Conservation (phyloP, 1,140 invertebrate genomes). For the Pogonomyrmex barbatus region DNA sequence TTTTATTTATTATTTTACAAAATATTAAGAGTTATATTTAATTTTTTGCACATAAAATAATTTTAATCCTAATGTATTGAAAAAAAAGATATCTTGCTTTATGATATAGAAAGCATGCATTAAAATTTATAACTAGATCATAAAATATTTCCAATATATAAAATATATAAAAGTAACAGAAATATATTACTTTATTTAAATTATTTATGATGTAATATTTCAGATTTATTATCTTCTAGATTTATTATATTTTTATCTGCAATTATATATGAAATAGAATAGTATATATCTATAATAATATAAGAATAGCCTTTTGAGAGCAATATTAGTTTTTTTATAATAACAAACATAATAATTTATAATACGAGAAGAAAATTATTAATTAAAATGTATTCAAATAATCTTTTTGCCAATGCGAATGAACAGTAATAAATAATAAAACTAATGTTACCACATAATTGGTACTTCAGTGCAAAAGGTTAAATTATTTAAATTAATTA, state of each 20-base stretch:
- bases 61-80: neutral
- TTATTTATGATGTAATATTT: slow-evolving; percentile 20
- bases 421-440: too few relatives aligned
- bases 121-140: slow-evolving; percentile 5
- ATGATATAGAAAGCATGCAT: neutral
- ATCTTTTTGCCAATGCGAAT: neutral
- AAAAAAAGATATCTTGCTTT: neutral
- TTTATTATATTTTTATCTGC: neutral
- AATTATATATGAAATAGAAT: neutral
- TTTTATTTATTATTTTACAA: neutral
- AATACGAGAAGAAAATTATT: neutral
- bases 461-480: slow-evolving; percentile 22
- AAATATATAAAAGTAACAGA: slow-evolving; percentile 3
- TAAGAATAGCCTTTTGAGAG: neutral
- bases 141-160: neutral
- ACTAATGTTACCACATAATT: slow-evolving; percentile 10
- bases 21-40: slow-evolving; percentile 7
- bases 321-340: slow-evolving; percentile 11
- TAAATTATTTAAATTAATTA: slow-evolving; percentile 48
- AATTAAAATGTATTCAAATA: slow-evolving; percentile 34
- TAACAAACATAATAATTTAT: neutral
- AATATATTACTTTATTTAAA: slow-evolving; percentile 18
- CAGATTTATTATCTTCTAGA: neutral
- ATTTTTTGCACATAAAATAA: neutral
- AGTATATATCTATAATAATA: neutral